A percentile compares a stretch with the other conserved stretches of the same genome.
These are phyloP conservation scores for Marisa cornuarietis DNA, from an alignment of 1,140 invertebrate species.

Conservation along the genomic window DNA sequence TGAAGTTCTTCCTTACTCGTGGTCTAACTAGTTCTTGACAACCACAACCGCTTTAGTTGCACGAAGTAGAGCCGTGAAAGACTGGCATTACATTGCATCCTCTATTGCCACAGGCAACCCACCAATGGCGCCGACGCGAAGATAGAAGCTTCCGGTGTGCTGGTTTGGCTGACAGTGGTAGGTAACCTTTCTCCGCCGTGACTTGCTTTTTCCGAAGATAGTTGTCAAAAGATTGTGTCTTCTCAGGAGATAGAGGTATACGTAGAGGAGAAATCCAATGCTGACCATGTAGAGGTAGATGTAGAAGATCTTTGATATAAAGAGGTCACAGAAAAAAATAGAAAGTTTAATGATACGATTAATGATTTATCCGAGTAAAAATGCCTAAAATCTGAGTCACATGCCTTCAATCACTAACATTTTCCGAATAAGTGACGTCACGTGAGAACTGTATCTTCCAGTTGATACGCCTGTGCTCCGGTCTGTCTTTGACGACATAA, in stretches of 20 bases:
- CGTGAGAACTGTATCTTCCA: too few relatives aligned
- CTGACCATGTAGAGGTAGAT: slow-evolving; percentile 95
- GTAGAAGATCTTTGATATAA: slow-evolving; percentile 83
- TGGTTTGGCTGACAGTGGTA: slow-evolving; percentile 26
- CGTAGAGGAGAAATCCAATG: slow-evolving; percentile 93
- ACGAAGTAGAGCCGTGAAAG: too few relatives aligned
- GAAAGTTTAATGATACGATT: not conserved
- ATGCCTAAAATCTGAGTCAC: too few relatives aligned
- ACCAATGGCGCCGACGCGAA: slow-evolving; percentile 95
- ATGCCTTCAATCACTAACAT: too few relatives aligned
- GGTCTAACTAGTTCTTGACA: too few relatives aligned
- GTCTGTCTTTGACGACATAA: too few relatives aligned
- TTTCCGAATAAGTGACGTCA: too few relatives aligned
- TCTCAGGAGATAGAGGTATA: slow-evolving; percentile 90
- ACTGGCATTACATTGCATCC: too few relatives aligned
- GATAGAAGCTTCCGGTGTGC: slow-evolving; percentile 86
- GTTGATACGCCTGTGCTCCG: too few relatives aligned
- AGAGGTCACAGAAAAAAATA: not conserved
- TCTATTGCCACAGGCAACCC: slow-evolving; percentile 39
- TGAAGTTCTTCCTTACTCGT: too few relatives aligned
- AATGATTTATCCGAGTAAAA: too few relatives aligned
- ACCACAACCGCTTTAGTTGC: too few relatives aligned
- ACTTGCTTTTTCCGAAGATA: slow-evolving; percentile 1
- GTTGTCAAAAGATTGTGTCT: not conserved
- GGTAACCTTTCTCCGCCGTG: slow-evolving; percentile 25